Conservation (phyloP, 2,888 invertebrate genomes). For the Diploptera punctata region DNA sequence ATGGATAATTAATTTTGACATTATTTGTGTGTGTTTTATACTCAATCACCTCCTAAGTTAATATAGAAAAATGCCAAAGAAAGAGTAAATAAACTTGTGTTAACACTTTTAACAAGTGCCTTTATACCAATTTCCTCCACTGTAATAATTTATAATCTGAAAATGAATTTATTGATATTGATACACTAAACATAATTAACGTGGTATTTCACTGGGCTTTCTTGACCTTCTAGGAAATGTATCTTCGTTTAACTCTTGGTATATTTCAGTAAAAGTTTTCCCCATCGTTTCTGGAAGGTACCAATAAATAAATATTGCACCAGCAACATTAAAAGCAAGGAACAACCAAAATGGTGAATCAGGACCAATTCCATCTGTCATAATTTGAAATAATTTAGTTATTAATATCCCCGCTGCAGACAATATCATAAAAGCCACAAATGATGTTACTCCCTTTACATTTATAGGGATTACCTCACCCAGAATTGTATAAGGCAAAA, state of each 20-base stretch:
- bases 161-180: no score
- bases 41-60: no score
- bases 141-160: background rate
- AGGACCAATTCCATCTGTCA: conserved; percentile 60
- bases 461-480: conserved; percentile 69
- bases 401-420: conserved; percentile 65
- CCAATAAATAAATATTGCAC: conserved; percentile 61
- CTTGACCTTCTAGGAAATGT: background rate
- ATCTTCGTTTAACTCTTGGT: background rate
- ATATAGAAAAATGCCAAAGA: no score
- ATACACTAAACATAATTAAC: no score
- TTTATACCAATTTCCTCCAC: no score
- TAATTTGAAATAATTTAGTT: conserved; percentile 63
- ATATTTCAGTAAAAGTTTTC: conserved; percentile 65
- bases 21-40: no score
- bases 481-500: conserved; percentile 67
- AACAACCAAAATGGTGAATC: conserved; percentile 65
- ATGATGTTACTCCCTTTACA: conserved; percentile 69
- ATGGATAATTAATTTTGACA: no score
- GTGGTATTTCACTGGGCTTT: background rate
- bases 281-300: conserved; percentile 67
- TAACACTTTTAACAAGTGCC: no score
- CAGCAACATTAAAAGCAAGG: conserved; percentile 58
- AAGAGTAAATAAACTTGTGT: no score
- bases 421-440: conserved; percentile 66